Percentiles rank a stretch among this genome's conserved stretches.
Conservation (phyloP, 2,113 vertebrate species). For the Gallinago media region DNA sequence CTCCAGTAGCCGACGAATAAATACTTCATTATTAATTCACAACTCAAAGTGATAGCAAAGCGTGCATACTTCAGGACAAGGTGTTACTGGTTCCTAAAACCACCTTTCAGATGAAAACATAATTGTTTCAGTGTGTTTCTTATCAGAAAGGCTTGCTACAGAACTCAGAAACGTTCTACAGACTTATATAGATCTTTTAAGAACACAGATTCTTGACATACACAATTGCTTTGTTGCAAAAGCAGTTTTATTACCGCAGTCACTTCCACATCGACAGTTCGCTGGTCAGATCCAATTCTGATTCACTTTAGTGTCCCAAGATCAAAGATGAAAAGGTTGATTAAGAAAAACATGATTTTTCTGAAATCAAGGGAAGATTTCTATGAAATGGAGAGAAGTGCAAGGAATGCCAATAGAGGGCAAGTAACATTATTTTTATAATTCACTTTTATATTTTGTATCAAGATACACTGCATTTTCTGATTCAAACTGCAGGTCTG, state of each 20-base stretch:
- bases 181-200: neutral
- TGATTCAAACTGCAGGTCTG: constrained; percentile 50
- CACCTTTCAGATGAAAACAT: neutral
- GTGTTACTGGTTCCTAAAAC: neutral
- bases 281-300: neutral
- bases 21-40: neutral
- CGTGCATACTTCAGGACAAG: neutral
- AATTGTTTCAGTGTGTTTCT: neutral
- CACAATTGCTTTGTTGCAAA: constrained; percentile 43
- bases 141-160: neutral
- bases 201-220: constrained; percentile 1
- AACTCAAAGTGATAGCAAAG: neutral
- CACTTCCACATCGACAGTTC: neutral
- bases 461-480: constrained; percentile 71
- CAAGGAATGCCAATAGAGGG: constrained; percentile 24
- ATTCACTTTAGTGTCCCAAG: neutral
- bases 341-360: neutral
- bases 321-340: neutral
- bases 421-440: constrained; percentile 70
- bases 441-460: constrained; percentile 73
- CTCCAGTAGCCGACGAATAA: neutral
- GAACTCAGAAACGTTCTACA: neutral
- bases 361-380: constrained; percentile 41
- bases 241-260: neutral
- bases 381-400: neutral